phyloP scores from a whole-genome alignment of 2,888 invertebrate species.

The Halictus ligatus region DNA sequence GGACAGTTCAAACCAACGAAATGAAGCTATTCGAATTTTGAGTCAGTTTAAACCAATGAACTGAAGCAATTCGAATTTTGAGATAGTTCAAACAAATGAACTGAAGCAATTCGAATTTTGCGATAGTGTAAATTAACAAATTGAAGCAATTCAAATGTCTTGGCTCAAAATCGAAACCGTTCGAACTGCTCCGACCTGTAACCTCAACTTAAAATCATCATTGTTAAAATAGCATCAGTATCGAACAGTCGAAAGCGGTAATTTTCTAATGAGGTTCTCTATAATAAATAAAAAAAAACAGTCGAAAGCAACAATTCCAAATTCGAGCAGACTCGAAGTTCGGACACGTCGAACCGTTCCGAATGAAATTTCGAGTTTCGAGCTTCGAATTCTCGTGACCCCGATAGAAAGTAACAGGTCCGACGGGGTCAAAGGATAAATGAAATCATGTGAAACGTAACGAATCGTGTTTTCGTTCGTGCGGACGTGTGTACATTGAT shows the following conservation, averaged over 20 bases:
- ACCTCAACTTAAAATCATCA: not conserved
- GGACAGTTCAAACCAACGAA: too few species aligned
- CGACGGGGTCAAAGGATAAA: not conserved
- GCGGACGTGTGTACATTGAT: constrained; percentile 26
- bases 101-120: too few species aligned
- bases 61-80: too few species aligned
- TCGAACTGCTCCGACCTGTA: too few species aligned
- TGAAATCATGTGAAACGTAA: constrained; percentile 13
- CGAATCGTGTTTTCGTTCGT: constrained; percentile 31
- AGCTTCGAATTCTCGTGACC: not conserved
- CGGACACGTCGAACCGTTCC: not conserved
- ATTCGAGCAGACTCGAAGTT: not conserved
- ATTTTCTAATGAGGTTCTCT: too few species aligned
- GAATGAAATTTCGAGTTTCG: not conserved
- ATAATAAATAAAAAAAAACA: too few species aligned
- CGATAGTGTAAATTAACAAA: too few species aligned
- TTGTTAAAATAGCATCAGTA: not conserved
- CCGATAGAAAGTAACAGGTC: not conserved
- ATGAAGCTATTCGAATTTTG: too few species aligned
- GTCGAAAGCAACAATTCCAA: not conserved
- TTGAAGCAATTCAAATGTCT: not conserved
- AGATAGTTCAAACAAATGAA: too few species aligned
- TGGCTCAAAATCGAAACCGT: not conserved
- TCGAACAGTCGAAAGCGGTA: too few species aligned
- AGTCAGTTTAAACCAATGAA: too few species aligned